A percentile compares a stretch with the other conserved stretches of the same genome.
Evolutionary conservation across 2,797 vertebrate species (phyloP).

Genomic region (Galagoides demidoff): DNA sequence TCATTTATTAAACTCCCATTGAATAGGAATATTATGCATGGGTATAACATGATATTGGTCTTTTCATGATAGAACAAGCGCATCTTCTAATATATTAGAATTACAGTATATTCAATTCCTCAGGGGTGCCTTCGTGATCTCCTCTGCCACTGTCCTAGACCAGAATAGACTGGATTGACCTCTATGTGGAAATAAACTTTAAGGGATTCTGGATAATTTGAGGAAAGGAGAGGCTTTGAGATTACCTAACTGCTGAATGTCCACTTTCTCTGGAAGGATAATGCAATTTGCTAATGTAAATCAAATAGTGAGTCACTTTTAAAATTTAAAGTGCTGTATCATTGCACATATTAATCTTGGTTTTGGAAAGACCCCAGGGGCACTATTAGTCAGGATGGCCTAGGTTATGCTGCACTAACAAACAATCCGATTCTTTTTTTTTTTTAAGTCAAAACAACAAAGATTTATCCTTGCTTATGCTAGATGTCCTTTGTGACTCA

Average conservation of each 20-base stretch:
- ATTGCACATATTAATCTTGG: neutral
- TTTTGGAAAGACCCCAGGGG: neutral
- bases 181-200: neutral
- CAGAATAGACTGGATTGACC: neutral
- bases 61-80: neutral
- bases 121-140: neutral
- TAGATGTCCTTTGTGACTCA: neutral
- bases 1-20: constrained; percentile 47
- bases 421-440: neutral
- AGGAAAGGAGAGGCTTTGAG: neutral
- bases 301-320: neutral
- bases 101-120: neutral
- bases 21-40: neutral
- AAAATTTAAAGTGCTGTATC: neutral
- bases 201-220: neutral
- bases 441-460: neutral
- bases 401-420: neutral
- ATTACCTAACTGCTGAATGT: neutral
- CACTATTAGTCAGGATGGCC: neutral
- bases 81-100: neutral
- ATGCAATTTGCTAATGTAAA: neutral
- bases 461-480: neutral
- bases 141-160: neutral
- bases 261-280: neutral
- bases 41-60: neutral